Evolutionary conservation across 2,888 invertebrate genomes (phyloP).

Genomic region (Pheosia tremula): DNA sequence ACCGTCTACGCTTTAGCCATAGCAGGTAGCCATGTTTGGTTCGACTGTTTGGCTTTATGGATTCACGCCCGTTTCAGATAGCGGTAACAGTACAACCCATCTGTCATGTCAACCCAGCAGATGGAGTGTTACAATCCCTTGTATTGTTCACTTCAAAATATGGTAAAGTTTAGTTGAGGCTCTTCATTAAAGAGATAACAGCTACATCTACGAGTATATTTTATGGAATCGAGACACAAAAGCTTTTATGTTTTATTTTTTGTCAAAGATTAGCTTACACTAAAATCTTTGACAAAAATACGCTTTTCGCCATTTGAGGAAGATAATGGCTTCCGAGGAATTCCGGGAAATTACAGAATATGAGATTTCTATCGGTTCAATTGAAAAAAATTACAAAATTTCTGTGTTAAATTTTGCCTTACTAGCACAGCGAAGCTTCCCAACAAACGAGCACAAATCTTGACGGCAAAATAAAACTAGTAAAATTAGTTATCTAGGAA

Average conservation of each 20-base stretch:
- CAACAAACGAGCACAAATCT: neutral
- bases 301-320: conserved; percentile 3
- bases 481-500: conserved; percentile 42
- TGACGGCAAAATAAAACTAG: conserved; percentile 5
- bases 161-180: too few species aligned
- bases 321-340: neutral
- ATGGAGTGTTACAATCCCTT: too few species aligned
- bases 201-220: too few species aligned
- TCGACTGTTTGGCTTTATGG: too few species aligned
- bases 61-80: too few species aligned
- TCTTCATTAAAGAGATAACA: too few species aligned
- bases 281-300: too few species aligned
- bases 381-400: neutral
- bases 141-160: too few species aligned
- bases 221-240: conserved; percentile 21
- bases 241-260: conserved; percentile 21
- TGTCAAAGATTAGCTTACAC: conserved; percentile 23
- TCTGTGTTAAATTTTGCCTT: too few species aligned
- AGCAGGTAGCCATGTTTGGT: neutral
- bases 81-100: too few species aligned
- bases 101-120: too few species aligned
- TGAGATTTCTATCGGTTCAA: neutral
- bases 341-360: neutral
- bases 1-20: too few species aligned
- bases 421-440: neutral